Conservation (phyloP, 2,888 invertebrate species). For the Malacosoma neustria region DNA sequence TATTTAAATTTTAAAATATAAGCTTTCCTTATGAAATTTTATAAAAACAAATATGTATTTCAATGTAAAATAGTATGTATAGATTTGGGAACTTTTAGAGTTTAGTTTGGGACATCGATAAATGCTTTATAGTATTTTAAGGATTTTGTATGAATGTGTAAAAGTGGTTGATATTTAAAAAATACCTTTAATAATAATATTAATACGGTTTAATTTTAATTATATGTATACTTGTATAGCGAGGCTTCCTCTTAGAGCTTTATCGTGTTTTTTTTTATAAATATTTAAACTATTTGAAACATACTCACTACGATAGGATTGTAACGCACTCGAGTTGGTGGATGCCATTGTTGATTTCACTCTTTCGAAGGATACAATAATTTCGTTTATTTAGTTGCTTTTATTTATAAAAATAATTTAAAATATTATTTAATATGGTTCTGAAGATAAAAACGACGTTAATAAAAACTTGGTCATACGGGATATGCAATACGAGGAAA, state of each 20-base stretch:
- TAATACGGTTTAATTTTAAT: slow-evolving; percentile 43
- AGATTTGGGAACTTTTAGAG: slow-evolving; percentile 27
- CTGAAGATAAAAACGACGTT: too few species aligned
- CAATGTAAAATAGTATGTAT: slow-evolving; percentile 22
- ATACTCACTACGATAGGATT: slow-evolving; percentile 49
- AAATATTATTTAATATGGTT: too few species aligned
- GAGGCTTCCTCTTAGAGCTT: slow-evolving; percentile 73
- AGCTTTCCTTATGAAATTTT: slow-evolving; percentile 24
- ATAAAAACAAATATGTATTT: not conserved
- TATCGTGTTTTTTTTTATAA: slow-evolving; percentile 56
- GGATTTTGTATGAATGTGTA: slow-evolving; percentile 64
- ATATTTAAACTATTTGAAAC: slow-evolving; percentile 64
- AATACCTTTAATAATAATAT: slow-evolving; percentile 28
- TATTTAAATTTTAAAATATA: slow-evolving; percentile 23
- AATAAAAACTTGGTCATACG: too few species aligned
- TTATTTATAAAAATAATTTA: too few species aligned
- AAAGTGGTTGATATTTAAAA: slow-evolving; percentile 50
- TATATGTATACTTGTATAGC: slow-evolving; percentile 66
- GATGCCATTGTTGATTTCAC: too few species aligned
- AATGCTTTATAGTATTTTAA: slow-evolving; percentile 51
- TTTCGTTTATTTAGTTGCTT: too few species aligned
- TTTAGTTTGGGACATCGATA: slow-evolving; percentile 52
- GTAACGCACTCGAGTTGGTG: not conserved
- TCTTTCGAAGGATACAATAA: too few species aligned
- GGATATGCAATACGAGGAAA: too few species aligned